phyloP scores from a whole-genome alignment of 1,140 invertebrate species.

The Batillaria attramentaria region DNA sequence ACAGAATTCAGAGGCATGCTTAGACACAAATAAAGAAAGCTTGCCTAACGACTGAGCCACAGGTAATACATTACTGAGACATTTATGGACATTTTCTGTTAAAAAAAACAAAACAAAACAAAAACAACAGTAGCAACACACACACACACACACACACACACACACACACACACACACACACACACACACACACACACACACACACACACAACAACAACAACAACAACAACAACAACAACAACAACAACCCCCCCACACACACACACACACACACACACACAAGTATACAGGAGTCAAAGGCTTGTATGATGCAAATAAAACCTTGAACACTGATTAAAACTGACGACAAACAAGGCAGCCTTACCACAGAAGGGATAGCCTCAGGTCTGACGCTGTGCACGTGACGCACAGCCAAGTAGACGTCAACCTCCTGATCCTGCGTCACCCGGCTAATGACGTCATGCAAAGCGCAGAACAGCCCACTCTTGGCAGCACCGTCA shows the following conservation, averaged over 20 bases:
- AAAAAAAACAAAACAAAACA: no score
- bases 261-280: not conserved
- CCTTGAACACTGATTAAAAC: no score
- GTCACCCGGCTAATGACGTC: constrained; percentile 65
- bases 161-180: not conserved
- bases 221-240: not conserved
- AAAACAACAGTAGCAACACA: no score
- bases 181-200: not conserved
- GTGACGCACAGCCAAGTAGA: constrained; percentile 68
- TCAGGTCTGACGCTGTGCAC: constrained; percentile 43
- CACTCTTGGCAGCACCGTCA: constrained; percentile 63
- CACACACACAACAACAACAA: not conserved
- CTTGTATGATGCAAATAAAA: no score
- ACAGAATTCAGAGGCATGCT: no score
- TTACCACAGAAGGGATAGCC: constrained; percentile 20
- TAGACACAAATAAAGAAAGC: no score
- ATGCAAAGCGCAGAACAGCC: constrained; percentile 66
- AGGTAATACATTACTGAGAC: no score
- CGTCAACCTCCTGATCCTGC: constrained; percentile 68
- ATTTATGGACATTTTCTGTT: no score
- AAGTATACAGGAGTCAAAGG: no score
- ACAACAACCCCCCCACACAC: not conserved
- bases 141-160: no score
- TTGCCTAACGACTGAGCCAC: no score
- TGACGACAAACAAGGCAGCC: not conserved